Evolutionary conservation across 2,797 vertebrate species (phyloP).

Genomic region (Brachymystax lenok): DNA sequence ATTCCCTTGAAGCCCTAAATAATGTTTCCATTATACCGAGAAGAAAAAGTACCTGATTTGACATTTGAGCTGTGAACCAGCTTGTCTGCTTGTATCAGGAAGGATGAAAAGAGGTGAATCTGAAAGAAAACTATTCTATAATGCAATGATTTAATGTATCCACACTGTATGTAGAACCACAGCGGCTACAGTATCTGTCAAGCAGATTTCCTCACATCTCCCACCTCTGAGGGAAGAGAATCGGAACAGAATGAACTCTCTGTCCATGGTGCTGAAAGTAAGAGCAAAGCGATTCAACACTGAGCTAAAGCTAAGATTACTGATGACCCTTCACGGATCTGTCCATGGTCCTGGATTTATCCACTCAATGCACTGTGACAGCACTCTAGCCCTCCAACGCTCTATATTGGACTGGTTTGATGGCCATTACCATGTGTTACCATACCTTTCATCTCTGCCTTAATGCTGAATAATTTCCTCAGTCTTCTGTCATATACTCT

Average conservation of each 20-base stretch:
- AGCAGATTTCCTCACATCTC: constrained; percentile 36
- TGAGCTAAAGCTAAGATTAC: not conserved
- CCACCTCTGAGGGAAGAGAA: constrained; percentile 20
- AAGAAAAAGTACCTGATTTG: constrained; percentile 57
- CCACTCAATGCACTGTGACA: not conserved
- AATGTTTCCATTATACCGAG: constrained; percentile 59
- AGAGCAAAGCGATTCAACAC: not conserved
- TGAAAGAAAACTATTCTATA: constrained; percentile 49
- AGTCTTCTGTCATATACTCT: not conserved
- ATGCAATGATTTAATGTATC: constrained; percentile 55
- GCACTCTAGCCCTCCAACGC: not conserved
- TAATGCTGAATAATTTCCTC: not conserved
- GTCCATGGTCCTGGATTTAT: constrained; percentile 16
- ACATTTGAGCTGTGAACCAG: constrained; percentile 57
- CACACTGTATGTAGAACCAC: constrained; percentile 31
- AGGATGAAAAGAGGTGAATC: constrained; percentile 48
- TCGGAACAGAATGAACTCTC: not conserved
- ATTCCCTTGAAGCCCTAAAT: constrained; percentile 58
- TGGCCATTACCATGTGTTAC: not conserved
- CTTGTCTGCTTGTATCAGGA: constrained; percentile 59
- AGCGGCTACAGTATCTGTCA: constrained; percentile 36
- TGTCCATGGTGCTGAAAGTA: constrained; percentile 6
- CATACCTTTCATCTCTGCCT: not conserved
- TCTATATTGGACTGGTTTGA: not conserved
- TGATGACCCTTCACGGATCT: constrained; percentile 9